These are phyloP conservation scores for Porites lutea DNA, from an alignment of 64 coral and sea anemone species.

Conservation along the genomic window DNA sequence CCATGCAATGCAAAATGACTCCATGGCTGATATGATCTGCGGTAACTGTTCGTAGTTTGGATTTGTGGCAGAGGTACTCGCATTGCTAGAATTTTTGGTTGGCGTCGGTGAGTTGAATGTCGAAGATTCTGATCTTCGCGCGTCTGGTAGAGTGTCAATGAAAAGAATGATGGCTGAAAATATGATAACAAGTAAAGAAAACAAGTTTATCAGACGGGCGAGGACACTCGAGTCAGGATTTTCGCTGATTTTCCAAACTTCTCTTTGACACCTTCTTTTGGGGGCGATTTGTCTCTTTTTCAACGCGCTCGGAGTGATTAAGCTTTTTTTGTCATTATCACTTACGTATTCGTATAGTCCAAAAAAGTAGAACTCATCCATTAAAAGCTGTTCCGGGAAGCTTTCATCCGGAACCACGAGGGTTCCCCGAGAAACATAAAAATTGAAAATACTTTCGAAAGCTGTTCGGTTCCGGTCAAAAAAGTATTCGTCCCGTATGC, in stretches of 20 bases:
- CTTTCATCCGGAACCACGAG: conserved; percentile 29
- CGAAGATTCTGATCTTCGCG: neutral
- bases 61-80: neutral
- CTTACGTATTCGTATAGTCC: conserved; percentile 47
- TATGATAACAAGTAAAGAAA: conserved; percentile 38
- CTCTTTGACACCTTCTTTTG: conserved; percentile 9
- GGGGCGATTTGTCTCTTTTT: conserved; percentile 22
- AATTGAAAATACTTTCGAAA: conserved; percentile 58
- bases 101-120: neutral
- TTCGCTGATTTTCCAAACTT: conserved; percentile 52
- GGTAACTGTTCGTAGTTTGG: neutral
- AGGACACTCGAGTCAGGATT: conserved; percentile 14
- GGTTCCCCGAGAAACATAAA: conserved; percentile 42
- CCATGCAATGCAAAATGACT: conserved; percentile 50
- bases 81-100: too few relatives aligned
- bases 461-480: conserved; percentile 62
- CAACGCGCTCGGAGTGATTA: conserved; percentile 24
- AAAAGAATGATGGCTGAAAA: conserved; percentile 39
- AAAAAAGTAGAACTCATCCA: conserved; percentile 68
- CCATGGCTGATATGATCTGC: neutral
- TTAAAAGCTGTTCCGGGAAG: conserved; percentile 59
- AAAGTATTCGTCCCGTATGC: conserved; percentile 43
- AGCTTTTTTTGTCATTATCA: conserved; percentile 6
- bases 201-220: conserved; percentile 14
- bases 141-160: conserved; percentile 34